phyloP scores from a whole-genome alignment of 2,797 vertebrate species.

The Anolis apletophallus region DNA sequence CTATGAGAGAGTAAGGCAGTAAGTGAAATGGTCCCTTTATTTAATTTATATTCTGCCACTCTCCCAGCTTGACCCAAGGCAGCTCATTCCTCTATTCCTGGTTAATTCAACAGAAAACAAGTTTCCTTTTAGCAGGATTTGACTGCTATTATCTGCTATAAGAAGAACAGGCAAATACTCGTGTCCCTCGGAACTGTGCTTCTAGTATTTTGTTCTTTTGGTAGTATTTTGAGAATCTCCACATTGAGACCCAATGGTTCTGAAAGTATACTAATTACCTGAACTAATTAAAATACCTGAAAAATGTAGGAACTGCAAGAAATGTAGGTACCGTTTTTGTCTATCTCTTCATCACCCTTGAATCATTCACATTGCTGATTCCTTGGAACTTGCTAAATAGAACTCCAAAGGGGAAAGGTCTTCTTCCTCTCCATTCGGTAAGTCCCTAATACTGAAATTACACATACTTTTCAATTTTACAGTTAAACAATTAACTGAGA shows the following conservation, averaged over 20 bases:
- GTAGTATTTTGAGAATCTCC: background rate
- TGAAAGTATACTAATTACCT: background rate
- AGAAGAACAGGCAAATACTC: background rate
- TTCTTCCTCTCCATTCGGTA: constrained; percentile 3
- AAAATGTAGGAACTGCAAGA: background rate
- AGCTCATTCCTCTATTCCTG: too few species aligned
- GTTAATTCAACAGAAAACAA: background rate
- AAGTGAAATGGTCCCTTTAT: background rate
- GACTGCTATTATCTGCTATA: background rate
- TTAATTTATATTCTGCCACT: too few species aligned
- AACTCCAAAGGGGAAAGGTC: accelerated
- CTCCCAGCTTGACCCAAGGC: too few species aligned
- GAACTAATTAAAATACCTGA: background rate
- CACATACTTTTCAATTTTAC: constrained; percentile 38
- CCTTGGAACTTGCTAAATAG: background rate
- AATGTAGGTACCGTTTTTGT: background rate
- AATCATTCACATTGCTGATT: background rate
- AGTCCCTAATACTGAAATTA: constrained; percentile 20
- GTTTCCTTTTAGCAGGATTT: background rate
- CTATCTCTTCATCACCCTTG: background rate
- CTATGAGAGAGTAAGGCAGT: background rate
- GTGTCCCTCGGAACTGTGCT: background rate
- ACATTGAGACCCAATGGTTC: background rate
- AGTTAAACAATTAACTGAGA: constrained; percentile 46
- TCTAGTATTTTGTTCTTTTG: background rate